Percentiles rank a stretch among this genome's conserved stretches.
Evolutionary conservation across 1,140 invertebrate genomes (phyloP).

Genomic region (Aleiodes sp.): DNA sequence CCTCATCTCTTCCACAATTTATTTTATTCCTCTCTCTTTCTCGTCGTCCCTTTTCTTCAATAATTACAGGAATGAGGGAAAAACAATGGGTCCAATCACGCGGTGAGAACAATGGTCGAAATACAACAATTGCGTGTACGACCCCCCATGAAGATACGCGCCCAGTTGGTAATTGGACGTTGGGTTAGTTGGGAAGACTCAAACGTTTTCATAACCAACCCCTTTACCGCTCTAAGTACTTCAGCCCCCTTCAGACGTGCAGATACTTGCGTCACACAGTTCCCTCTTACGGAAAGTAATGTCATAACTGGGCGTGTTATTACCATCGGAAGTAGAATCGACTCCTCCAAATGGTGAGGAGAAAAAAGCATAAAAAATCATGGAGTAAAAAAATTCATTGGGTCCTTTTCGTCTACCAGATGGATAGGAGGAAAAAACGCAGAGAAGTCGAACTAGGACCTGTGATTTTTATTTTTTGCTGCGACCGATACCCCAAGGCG

Average conservation of each 20-base stretch:
- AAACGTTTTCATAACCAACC: neutral
- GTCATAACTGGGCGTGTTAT: slow-evolving; percentile 12
- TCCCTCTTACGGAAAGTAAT: neutral
- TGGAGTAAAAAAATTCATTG: slow-evolving; percentile 7
- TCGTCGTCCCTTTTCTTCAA: slow-evolving; percentile 31
- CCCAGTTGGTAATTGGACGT: slow-evolving; percentile 63
- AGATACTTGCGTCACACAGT: slow-evolving; percentile 38
- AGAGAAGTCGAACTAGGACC: neutral
- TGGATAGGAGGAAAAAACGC: slow-evolving; percentile 24
- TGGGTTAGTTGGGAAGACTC: slow-evolving; percentile 42
- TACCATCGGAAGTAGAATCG: neutral
- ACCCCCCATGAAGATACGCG: slow-evolving; percentile 64
- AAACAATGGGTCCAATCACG: slow-evolving; percentile 65
- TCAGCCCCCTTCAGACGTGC: slow-evolving; percentile 47
- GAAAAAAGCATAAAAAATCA: neutral
- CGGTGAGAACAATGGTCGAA: slow-evolving; percentile 59
- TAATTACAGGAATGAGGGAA: slow-evolving; percentile 55
- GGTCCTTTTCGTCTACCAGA: slow-evolving; percentile 25
- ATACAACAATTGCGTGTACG: slow-evolving; percentile 65
- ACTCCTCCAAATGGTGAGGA: neutral
- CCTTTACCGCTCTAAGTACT: slow-evolving; percentile 64
- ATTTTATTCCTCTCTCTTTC: slow-evolving; percentile 40
- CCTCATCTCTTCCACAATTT: neutral
- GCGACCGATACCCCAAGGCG: slow-evolving; percentile 33
- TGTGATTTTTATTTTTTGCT: slow-evolving; percentile 29